These are phyloP conservation scores for Suillia variegata DNA, from an alignment of 2,888 invertebrate genomes.

Conservation along the genomic window DNA sequence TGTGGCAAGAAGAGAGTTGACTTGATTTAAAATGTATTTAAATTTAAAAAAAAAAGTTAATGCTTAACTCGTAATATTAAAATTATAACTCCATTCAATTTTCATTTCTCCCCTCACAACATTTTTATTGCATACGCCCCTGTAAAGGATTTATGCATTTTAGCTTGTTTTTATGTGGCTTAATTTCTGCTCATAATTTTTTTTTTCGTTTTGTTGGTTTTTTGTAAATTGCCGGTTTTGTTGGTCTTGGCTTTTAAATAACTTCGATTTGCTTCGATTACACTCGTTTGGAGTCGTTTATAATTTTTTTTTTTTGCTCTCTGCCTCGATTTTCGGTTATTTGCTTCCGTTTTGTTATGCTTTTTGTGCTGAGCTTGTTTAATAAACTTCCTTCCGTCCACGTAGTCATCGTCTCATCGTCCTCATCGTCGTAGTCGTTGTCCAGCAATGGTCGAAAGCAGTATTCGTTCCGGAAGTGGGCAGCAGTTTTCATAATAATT, in stretches of 20 bases:
- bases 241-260: neutral
- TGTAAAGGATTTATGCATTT: neutral
- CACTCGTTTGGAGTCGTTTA: neutral
- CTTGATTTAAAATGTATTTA: too few relatives aligned
- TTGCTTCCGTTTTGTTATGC: neutral
- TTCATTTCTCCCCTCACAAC: neutral
- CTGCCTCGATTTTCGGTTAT: neutral
- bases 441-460: too few relatives aligned
- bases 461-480: conserved; percentile 11
- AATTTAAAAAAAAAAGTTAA: too few relatives aligned
- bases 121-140: too few relatives aligned
- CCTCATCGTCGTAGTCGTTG: too few relatives aligned
- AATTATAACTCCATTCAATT: too few relatives aligned
- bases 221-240: neutral
- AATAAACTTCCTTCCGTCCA: neutral
- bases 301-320: conserved; percentile 5
- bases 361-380: neutral
- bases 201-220: neutral
- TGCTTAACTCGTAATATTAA: too few relatives aligned
- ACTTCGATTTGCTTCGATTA: conserved; percentile 12
- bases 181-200: neutral
- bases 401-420: neutral
- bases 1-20: too few relatives aligned
- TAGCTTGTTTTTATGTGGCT: neutral
- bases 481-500: conserved; percentile 25